A percentile compares a stretch with the other conserved stretches of the same genome.
phyloP scores from a whole-genome alignment of 2,113 vertebrate species.

The Chloropsis hardwickii region DNA sequence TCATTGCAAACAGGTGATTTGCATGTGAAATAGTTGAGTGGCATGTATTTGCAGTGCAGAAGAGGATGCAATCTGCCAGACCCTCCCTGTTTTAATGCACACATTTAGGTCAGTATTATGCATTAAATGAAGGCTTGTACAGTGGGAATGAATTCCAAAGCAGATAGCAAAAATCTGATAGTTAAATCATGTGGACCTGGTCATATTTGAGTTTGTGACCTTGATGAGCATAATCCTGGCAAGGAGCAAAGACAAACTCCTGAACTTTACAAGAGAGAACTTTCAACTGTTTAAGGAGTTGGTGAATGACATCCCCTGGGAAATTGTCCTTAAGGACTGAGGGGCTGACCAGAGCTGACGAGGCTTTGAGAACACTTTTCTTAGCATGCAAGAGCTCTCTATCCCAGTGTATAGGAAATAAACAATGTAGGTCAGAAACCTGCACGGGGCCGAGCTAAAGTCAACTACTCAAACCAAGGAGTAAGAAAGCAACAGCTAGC shows the following conservation, averaged over 20 bases:
- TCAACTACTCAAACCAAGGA: neutral
- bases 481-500: neutral
- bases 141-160: neutral
- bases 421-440: fast-evolving
- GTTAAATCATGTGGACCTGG: neutral
- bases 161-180: neutral
- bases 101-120: neutral
- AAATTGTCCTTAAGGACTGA: neutral
- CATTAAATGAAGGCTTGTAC: neutral
- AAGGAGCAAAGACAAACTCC: neutral
- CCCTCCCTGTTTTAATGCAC: neutral
- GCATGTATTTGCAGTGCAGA: neutral
- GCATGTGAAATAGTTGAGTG: neutral
- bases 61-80: neutral
- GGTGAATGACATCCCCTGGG: neutral
- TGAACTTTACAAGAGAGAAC: neutral
- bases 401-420: neutral
- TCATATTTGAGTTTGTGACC: neutral
- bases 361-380: neutral
- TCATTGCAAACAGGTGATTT: neutral
- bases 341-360: neutral
- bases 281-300: neutral
- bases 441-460: fast-evolving
- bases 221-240: neutral
- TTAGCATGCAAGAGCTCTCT: neutral